Conservation (phyloP, 2,888 invertebrate genomes). For the Poecilus cupreus region DNA sequence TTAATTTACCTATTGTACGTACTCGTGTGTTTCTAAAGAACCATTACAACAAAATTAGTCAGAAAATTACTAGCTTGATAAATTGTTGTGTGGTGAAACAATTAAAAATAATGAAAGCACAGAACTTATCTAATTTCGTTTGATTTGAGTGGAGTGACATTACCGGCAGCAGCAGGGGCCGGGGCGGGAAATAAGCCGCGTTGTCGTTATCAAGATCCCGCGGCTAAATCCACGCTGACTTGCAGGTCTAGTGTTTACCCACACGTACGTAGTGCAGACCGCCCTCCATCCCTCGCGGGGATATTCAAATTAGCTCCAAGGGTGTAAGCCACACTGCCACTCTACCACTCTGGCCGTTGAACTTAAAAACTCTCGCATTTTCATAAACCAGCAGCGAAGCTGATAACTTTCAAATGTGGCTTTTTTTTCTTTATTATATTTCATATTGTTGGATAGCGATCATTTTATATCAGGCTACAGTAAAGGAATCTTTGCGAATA, state of each 20-base stretch:
- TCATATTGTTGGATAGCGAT: neutral
- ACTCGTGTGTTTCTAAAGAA: too few relatives aligned
- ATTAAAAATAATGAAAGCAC: conserved; percentile 41
- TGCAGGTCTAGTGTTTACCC: conserved; percentile 54
- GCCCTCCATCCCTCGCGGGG: neutral
- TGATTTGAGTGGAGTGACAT: conserved; percentile 35
- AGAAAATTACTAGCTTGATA: neutral
- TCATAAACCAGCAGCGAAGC: neutral
- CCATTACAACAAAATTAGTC: too few relatives aligned
- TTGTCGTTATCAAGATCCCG: conserved; percentile 47
- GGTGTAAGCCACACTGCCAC: conserved; percentile 47
- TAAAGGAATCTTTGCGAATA: neutral
- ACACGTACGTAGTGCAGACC: conserved; percentile 25
- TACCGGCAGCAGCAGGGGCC: conserved; percentile 25
- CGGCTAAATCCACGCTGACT: conserved; percentile 57
- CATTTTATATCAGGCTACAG: neutral
- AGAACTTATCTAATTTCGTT: conserved; percentile 22
- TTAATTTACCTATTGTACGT: too few relatives aligned
- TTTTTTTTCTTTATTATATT: neutral
- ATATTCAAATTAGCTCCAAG: conserved; percentile 54
- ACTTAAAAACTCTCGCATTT: conserved; percentile 33
- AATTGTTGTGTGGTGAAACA: conserved; percentile 14
- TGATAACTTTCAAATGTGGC: neutral
- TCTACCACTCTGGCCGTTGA: conserved; percentile 20
- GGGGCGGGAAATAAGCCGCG: conserved; percentile 22